A percentile compares a stretch with the other conserved stretches of the same genome.
Evolutionary conservation across 2,888 invertebrate genomes (phyloP).

Genomic region (Rhimphoctona megacephalus): DNA sequence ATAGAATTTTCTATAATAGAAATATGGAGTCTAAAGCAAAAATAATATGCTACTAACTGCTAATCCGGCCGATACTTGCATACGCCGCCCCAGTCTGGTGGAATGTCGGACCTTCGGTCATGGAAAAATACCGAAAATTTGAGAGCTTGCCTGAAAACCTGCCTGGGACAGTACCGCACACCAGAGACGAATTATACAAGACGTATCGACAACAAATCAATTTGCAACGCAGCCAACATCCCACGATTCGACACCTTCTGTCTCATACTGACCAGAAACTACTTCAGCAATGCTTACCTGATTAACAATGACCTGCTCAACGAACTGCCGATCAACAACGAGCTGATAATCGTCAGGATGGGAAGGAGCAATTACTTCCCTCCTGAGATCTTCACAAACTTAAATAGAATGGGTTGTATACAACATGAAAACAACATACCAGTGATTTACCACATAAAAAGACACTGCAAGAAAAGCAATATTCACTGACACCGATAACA

Average conservation of each 20-base stretch:
- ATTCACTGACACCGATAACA: background rate
- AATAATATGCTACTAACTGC: too few relatives aligned
- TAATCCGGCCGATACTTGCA: too few relatives aligned
- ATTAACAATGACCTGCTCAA: background rate
- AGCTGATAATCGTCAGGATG: background rate
- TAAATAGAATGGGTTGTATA: conserved; percentile 26
- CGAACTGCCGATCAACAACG: background rate
- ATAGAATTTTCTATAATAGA: too few relatives aligned
- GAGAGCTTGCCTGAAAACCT: too few relatives aligned
- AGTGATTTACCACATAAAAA: conserved; percentile 32
- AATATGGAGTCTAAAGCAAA: too few relatives aligned
- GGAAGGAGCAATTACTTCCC: conserved; percentile 21
- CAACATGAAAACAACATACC: conserved; percentile 20
- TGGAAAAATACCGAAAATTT: too few relatives aligned
- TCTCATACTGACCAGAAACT: too few relatives aligned
- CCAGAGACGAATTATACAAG: background rate
- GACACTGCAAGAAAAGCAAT: conserved; percentile 11
- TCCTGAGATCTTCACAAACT: conserved; percentile 9
- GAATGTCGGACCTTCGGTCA: too few relatives aligned
- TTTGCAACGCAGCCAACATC: background rate
- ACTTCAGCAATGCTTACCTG: background rate
- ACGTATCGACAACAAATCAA: background rate
- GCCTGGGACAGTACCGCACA: too few relatives aligned
- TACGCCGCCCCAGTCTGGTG: too few relatives aligned
- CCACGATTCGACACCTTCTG: conserved; percentile 1